Conservation (phyloP, 2,113 vertebrate genomes). For the Sporophila hypoxantha region DNA sequence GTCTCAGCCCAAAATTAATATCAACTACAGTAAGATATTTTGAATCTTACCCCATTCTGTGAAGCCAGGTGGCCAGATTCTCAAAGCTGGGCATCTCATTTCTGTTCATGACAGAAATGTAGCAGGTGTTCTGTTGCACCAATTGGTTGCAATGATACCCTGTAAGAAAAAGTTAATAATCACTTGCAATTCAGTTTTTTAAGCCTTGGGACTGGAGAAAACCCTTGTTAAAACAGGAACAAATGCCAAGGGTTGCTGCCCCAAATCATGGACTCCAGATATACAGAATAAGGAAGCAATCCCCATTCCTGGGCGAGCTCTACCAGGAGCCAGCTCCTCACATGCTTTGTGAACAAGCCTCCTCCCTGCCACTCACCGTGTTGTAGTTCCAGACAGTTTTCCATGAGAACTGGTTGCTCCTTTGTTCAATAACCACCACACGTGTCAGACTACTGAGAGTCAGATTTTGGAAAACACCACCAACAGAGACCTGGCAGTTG, state of each 20-base stretch:
- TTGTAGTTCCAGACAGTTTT: slow-evolving; percentile 35
- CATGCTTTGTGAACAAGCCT: rapidly evolving
- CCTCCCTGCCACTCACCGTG: neutral
- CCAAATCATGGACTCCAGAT: rapidly evolving
- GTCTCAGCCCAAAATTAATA: neutral
- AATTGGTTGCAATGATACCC: slow-evolving; percentile 47
- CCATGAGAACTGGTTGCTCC: slow-evolving; percentile 21
- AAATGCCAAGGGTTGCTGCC: rapidly evolving
- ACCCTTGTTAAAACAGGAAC: rapidly evolving
- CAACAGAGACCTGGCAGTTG: neutral
- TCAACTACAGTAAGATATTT: neutral
- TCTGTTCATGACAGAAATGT: slow-evolving; percentile 32
- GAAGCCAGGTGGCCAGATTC: neutral
- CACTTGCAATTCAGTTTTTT: neutral
- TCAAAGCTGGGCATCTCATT: neutral
- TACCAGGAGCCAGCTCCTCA: neutral
- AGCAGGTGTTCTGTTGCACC: slow-evolving; percentile 25
- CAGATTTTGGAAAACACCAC: neutral
- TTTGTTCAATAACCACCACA: slow-evolving; percentile 6
- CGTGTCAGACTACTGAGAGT: neutral
- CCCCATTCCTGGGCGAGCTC: neutral
- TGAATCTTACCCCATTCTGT: neutral
- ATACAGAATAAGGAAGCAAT: rapidly evolving
- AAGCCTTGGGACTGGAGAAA: neutral
- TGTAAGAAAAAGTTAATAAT: slow-evolving; percentile 1